Conservation (phyloP, 2,888 invertebrate species). For the Yponomeuta sedellus region DNA sequence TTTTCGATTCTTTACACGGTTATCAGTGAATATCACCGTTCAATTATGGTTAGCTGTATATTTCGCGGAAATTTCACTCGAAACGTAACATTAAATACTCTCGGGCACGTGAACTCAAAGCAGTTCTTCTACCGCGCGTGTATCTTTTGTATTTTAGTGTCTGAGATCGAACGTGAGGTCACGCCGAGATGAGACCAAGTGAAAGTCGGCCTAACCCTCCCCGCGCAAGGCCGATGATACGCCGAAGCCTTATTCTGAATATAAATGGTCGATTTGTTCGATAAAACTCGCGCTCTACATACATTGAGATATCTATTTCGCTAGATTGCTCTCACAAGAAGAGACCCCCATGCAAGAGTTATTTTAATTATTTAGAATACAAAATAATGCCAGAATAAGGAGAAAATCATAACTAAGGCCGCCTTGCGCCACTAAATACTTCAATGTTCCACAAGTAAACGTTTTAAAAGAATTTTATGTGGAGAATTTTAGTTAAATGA, state of each 20-base stretch:
- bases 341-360: background rate
- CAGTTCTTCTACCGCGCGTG: background rate
- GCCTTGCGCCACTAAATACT: too few relatives aligned
- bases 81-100: too few relatives aligned
- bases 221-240: constrained; percentile 21
- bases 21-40: too few relatives aligned
- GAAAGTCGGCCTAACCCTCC: constrained; percentile 31
- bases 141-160: background rate
- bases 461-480: too few relatives aligned
- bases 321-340: background rate
- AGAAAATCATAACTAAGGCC: too few relatives aligned
- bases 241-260: constrained; percentile 7
- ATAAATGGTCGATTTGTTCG: background rate
- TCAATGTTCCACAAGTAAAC: too few relatives aligned
- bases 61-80: too few relatives aligned
- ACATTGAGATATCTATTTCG: background rate
- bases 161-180: constrained; percentile 32
- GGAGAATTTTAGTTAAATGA: too few relatives aligned
- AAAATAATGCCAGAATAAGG: too few relatives aligned
- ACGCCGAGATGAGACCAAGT: constrained; percentile 41
- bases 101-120: background rate
- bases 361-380: too few relatives aligned
- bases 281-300: background rate
- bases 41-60: too few relatives aligned
- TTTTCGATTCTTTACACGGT: too few relatives aligned